Conservation (phyloP, 2,888 invertebrate genomes). For the Gandaritis pyraliata region DNA sequence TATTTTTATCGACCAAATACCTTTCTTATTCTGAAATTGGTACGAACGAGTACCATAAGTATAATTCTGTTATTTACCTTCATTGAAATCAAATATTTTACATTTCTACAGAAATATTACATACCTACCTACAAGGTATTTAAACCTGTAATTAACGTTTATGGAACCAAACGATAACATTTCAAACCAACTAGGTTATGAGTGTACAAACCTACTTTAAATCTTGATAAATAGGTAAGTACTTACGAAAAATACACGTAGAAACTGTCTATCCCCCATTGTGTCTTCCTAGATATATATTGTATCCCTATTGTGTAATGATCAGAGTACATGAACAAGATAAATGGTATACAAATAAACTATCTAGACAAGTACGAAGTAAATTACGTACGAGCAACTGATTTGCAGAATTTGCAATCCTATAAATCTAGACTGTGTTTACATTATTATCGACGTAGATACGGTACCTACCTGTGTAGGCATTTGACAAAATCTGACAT, state of each 20-base stretch:
- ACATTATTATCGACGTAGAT: no score
- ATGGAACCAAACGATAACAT: constrained; percentile 11
- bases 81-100: no score
- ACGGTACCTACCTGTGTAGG: no score
- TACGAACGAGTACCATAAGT: no score
- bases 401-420: neutral
- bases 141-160: neutral
- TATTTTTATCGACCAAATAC: no score
- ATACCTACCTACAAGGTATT: neutral
- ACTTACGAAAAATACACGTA: constrained; percentile 1
- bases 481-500: no score
- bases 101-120: no score
- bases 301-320: constrained; percentile 26
- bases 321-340: constrained; percentile 21
- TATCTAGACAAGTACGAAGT: no score
- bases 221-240: constrained; percentile 1
- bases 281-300: constrained; percentile 31
- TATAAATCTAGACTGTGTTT: no score
- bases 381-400: neutral
- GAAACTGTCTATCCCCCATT: constrained; percentile 18
- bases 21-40: no score
- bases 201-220: neutral
- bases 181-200: constrained; percentile 11
- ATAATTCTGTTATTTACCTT: no score
- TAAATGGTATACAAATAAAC: neutral